A percentile compares a stretch with the other conserved stretches of the same genome.
Conservation (phyloP, 2,113 vertebrate species). For the Scopus umbretta region DNA sequence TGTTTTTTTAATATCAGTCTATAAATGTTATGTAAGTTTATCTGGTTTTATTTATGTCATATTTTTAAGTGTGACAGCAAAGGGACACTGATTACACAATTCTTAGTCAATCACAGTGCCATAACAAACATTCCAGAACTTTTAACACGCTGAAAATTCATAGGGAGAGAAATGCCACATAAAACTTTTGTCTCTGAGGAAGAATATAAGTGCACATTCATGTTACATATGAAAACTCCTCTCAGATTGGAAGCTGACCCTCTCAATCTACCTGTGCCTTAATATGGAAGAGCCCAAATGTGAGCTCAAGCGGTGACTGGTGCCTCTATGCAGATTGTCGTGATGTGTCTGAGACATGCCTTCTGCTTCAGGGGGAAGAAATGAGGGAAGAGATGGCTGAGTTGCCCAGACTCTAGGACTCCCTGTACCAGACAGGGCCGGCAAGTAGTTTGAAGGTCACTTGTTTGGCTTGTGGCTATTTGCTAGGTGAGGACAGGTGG, state of each 20-base stretch:
- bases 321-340: accelerated
- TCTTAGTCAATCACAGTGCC: background rate
- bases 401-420: background rate
- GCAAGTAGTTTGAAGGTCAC: background rate
- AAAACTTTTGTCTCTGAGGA: background rate
- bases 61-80: background rate
- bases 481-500: background rate
- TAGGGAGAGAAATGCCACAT: background rate
- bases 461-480: background rate
- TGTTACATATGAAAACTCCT: background rate
- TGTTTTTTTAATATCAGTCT: background rate
- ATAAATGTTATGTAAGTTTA: slow-evolving; percentile 17
- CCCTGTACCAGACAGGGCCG: background rate
- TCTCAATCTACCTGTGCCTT: background rate
- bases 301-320: background rate
- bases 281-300: background rate
- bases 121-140: background rate
- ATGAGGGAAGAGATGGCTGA: background rate
- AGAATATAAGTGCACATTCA: background rate
- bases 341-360: accelerated
- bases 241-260: background rate
- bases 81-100: background rate
- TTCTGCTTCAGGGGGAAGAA: background rate
- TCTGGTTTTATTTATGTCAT: slow-evolving; percentile 11
- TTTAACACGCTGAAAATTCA: background rate